Evolutionary conservation across 2,888 invertebrate genomes (phyloP).

Genomic region (Chelonus formosanus): DNA sequence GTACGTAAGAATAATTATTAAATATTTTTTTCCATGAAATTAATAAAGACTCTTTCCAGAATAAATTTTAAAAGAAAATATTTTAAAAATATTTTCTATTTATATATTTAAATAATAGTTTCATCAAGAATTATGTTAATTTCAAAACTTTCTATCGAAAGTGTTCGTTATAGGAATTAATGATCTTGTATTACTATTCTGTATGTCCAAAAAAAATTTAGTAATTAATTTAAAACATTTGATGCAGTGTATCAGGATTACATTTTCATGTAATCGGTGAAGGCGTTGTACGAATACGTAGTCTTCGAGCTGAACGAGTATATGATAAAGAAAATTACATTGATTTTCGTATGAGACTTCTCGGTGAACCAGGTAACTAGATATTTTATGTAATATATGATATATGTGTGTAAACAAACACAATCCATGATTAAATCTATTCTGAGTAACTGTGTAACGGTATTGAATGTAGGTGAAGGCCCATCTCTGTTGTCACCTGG

Average conservation of each 20-base stretch:
- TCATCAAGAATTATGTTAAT: background rate
- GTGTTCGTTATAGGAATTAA: too few species aligned
- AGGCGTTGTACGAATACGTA: constrained; percentile 88
- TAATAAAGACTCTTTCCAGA: too few species aligned
- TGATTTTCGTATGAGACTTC: constrained; percentile 90
- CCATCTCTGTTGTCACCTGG: constrained; percentile 87
- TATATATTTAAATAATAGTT: too few species aligned
- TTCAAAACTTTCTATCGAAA: background rate
- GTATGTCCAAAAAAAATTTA: background rate
- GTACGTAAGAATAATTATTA: constrained; percentile 50
- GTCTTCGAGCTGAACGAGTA: constrained; percentile 83
- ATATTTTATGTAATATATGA: background rate
- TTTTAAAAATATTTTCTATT: too few species aligned
- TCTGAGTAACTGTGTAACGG: constrained; percentile 5
- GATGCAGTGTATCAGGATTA: constrained; percentile 72
- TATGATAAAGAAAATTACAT: constrained; percentile 95
- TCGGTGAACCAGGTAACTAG: constrained; percentile 82
- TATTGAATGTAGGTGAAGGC: constrained; percentile 73
- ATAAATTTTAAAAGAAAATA: too few species aligned
- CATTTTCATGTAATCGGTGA: constrained; percentile 95
- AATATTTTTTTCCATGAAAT: constrained; percentile 1
- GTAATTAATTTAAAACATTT: background rate
- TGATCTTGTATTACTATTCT: background rate
- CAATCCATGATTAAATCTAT: background rate
- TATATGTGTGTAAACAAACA: background rate